These are phyloP conservation scores for Epinotia nisella DNA, from an alignment of 2,888 invertebrate species.

Conservation along the genomic window DNA sequence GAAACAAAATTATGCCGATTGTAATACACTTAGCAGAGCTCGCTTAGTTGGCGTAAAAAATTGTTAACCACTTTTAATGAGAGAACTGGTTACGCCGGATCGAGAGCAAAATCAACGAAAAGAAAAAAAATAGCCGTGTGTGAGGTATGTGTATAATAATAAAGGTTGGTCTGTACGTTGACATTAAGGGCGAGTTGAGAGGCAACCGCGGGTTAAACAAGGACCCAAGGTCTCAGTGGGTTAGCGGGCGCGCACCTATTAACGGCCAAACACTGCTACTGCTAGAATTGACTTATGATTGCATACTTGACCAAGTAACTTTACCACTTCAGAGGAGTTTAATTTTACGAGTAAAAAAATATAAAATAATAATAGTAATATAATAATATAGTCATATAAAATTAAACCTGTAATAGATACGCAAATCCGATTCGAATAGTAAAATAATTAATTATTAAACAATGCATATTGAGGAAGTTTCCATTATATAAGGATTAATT, in stretches of 20 bases:
- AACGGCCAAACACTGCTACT: conserved; percentile 14
- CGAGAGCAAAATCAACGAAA: conserved; percentile 50
- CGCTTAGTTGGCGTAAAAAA: conserved; percentile 50
- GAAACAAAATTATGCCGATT: conserved; percentile 54
- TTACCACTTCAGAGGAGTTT: no score
- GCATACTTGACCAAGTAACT: no score
- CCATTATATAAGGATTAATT: no score
- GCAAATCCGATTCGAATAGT: no score
- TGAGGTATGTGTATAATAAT: conserved; percentile 54
- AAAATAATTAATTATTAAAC: no score
- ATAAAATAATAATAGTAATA: no score
- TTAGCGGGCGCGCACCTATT: neutral
- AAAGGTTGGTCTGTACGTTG: conserved; percentile 63
- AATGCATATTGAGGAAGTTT: no score
- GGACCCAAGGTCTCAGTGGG: neutral
- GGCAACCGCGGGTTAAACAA: conserved; percentile 62
- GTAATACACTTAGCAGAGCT: conserved; percentile 50
- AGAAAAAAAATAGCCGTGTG: conserved; percentile 53
- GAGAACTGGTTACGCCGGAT: conserved; percentile 51
- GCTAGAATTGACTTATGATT: neutral
- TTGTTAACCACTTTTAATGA: conserved; percentile 45
- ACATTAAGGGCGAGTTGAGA: conserved; percentile 71
- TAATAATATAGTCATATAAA: no score
- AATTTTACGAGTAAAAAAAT: no score
- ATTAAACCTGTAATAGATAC: no score